These are phyloP conservation scores for Leptocoma aspasia DNA, from an alignment of 2,113 vertebrate genomes.

Conservation along the genomic window DNA sequence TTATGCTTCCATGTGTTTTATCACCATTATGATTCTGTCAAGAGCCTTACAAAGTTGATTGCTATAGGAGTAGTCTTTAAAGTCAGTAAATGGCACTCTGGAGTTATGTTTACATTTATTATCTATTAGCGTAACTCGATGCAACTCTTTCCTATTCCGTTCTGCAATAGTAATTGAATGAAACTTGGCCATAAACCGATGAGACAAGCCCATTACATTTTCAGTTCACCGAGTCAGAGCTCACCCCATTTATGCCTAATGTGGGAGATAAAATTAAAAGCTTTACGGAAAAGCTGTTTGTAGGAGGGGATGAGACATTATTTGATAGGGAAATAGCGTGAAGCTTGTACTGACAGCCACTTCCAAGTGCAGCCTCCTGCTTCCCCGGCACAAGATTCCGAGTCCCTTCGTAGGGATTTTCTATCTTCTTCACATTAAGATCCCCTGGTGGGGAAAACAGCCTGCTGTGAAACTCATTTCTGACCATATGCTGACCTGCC, in stretches of 20 bases:
- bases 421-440: constrained; percentile 23
- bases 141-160: constrained; percentile 31
- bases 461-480: constrained; percentile 58
- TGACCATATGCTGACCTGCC: constrained; percentile 22
- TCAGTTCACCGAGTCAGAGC: constrained; percentile 11
- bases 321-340: background rate
- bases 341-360: constrained; percentile 4
- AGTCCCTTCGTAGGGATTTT: background rate
- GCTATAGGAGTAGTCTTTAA: constrained; percentile 68
- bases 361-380: constrained; percentile 1
- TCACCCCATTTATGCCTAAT: constrained; percentile 1
- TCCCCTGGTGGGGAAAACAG: background rate
- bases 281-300: background rate
- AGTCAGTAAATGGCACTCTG: constrained; percentile 70
- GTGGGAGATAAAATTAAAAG: constrained; percentile 34
- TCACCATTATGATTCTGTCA: constrained; percentile 79
- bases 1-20: constrained; percentile 78
- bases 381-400: background rate
- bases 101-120: constrained; percentile 61
- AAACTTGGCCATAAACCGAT: constrained; percentile 9
- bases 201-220: constrained; percentile 32
- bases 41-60: constrained; percentile 76
- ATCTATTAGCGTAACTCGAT: constrained; percentile 58
- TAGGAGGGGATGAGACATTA: background rate
- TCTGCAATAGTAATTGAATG: background rate